phyloP scores from a whole-genome alignment of 2,113 vertebrate species.

The Haplotaxodon microlepis region DNA sequence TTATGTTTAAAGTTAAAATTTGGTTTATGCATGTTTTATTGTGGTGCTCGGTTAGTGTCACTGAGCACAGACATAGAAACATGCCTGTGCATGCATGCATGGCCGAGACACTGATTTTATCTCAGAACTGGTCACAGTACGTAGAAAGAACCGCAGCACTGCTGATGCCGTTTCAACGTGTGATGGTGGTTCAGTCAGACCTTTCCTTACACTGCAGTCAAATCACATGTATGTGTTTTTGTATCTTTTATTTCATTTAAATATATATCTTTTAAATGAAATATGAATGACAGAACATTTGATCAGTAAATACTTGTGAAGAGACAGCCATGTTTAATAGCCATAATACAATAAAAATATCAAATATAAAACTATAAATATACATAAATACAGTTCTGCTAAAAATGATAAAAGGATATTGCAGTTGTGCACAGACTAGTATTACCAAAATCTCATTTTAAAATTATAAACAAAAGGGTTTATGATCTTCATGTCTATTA shows the following conservation, averaged over 20 bases:
- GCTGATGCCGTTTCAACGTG: background rate
- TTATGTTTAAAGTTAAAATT: background rate
- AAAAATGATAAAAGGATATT: background rate
- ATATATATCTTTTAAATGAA: background rate
- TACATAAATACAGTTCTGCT: background rate
- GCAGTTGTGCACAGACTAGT: background rate
- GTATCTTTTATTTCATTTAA: background rate
- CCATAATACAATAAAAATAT: background rate
- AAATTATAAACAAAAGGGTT: background rate
- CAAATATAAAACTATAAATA: background rate
- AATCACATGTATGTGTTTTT: background rate
- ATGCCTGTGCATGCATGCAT: background rate
- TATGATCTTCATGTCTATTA: background rate
- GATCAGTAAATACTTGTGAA: background rate
- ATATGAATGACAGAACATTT: background rate
- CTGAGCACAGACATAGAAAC: background rate
- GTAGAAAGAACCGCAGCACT: background rate
- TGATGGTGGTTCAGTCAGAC: background rate
- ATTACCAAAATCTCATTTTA: accelerated
- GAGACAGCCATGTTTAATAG: background rate
- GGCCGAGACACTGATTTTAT: background rate
- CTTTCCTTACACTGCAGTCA: background rate
- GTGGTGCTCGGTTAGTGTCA: background rate
- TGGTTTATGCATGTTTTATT: background rate
- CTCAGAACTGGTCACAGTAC: background rate